Evolutionary conservation across 2,113 vertebrate genomes (phyloP).

Genomic region (Rousettus leschenaultii): DNA sequence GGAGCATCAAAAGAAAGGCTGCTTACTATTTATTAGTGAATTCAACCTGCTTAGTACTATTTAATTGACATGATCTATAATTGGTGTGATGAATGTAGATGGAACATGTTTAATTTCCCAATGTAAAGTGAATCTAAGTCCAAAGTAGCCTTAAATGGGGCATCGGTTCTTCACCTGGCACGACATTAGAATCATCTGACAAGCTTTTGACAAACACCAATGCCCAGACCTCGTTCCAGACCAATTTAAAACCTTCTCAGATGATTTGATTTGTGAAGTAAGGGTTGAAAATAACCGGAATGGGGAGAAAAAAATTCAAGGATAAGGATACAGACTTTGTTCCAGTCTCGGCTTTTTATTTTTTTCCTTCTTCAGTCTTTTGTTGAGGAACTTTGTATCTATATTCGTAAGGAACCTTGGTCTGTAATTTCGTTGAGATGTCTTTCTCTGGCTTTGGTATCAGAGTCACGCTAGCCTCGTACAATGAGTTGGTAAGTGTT

Average conservation of each 20-base stretch:
- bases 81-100: not conserved
- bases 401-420: no score
- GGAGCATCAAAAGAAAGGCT: not conserved
- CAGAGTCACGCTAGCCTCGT: no score
- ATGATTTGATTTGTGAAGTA: not conserved
- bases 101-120: not conserved
- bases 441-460: no score
- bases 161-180: not conserved
- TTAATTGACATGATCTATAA: not conserved
- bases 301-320: not conserved
- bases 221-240: not conserved
- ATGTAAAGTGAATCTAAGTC: not conserved
- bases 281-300: not conserved
- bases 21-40: not conserved
- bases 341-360: not conserved
- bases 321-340: not conserved
- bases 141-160: not conserved
- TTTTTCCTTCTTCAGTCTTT: not conserved
- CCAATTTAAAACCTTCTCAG: not conserved
- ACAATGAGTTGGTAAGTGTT: no score
- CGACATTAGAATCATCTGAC: not conserved
- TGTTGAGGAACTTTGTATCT: not conserved
- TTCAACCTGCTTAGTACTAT: not conserved
- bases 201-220: not conserved
- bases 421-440: no score